These are phyloP conservation scores for Sarcophaga bullata DNA, from an alignment of 1,140 invertebrate genomes.

Conservation along the genomic window DNA sequence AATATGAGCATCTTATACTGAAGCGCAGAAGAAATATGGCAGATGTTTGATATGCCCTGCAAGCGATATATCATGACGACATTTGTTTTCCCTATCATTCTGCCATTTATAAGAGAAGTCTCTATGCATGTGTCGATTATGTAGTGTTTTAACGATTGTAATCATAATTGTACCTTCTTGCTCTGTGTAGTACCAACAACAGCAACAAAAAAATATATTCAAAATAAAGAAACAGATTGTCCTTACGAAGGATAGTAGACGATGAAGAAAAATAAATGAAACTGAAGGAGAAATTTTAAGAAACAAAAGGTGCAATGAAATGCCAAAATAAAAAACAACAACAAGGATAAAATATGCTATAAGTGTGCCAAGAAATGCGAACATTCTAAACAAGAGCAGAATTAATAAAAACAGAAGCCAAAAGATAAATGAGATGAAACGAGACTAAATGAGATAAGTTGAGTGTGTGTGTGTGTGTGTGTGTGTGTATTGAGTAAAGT, in stretches of 20 bases:
- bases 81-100: neutral
- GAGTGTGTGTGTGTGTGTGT: no score
- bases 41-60: neutral
- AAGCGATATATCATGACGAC: neutral
- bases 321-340: neutral
- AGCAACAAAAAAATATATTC: neutral
- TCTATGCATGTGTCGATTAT: neutral
- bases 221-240: no score
- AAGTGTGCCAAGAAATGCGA: neutral
- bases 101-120: neutral
- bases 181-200: neutral
- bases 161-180: neutral
- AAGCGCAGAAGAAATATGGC: neutral
- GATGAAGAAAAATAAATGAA: no score
- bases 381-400: neutral
- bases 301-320: slow-evolving; percentile 2
- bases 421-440: neutral
- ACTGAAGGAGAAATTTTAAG: no score
- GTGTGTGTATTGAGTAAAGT: neutral
- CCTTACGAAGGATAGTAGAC: no score
- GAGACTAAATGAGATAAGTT: neutral
- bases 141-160: neutral
- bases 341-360: neutral
- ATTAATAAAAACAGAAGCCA: neutral
- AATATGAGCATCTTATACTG: neutral